phyloP scores from a whole-genome alignment of 2,888 invertebrate species.

The Agrotis clavis region DNA sequence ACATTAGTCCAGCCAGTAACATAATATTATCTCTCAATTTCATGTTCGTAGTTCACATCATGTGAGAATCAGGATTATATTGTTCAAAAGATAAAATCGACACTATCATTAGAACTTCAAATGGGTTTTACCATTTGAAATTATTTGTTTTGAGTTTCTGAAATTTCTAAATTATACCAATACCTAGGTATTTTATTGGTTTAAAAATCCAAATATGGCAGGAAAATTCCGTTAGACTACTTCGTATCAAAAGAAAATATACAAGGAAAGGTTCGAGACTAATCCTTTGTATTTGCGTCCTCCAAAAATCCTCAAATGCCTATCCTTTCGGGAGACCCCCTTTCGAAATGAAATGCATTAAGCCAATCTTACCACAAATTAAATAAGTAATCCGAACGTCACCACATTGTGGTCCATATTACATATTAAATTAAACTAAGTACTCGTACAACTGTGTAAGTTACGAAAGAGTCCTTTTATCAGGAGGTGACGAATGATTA shows the following conservation, averaged over 20 bases:
- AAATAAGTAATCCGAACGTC: no score
- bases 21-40: no score
- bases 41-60: background rate
- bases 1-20: no score
- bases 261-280: background rate
- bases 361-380: constrained; percentile 14
- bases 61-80: background rate
- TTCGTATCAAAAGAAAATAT: background rate
- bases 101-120: no score
- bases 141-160: no score
- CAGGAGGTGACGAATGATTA: constrained; percentile 22
- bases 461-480: constrained; percentile 28
- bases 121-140: no score
- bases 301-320: background rate
- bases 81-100: background rate
- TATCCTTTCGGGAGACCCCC: constrained; percentile 9
- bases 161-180: no score
- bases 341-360: constrained; percentile 7
- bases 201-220: background rate
- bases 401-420: constrained; percentile 26
- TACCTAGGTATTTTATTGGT: background rate
- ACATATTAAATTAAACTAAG: no score
- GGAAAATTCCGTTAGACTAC: background rate
- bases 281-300: background rate
- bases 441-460: constrained; percentile 7